phyloP scores from a whole-genome alignment of 1,140 invertebrate species.

The Gryllus bimaculatus region DNA sequence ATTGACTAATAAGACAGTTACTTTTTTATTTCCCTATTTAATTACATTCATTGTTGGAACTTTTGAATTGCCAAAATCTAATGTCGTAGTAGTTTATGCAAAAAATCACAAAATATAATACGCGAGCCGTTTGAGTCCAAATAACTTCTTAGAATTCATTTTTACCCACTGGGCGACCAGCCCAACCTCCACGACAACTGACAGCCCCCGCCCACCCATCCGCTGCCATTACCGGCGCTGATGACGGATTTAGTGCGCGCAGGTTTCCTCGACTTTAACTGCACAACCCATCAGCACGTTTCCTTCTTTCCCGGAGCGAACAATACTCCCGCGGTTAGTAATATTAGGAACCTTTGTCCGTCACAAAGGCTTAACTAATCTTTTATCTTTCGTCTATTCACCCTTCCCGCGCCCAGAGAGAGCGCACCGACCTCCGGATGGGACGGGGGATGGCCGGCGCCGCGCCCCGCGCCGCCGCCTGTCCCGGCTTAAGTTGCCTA shows the following conservation, averaged over 20 bases:
- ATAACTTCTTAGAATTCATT: too few relatives aligned
- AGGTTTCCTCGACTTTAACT: not conserved
- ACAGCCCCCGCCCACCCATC: not conserved
- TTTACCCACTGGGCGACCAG: too few relatives aligned
- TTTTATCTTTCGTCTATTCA: constrained; percentile 1
- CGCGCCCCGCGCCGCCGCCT: too few relatives aligned
- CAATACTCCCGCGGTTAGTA: not conserved
- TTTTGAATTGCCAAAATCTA: too few relatives aligned
- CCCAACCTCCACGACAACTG: not conserved
- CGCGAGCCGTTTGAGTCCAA: too few relatives aligned
- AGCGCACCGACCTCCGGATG: not conserved
- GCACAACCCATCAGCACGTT: not conserved
- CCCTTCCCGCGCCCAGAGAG: not conserved
- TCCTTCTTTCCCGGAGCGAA: not conserved
- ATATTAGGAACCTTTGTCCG: not conserved
- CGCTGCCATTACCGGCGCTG: not conserved
- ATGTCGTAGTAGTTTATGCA: too few relatives aligned
- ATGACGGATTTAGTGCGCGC: constrained; percentile 2
- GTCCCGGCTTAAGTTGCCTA: not conserved
- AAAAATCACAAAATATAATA: too few relatives aligned
- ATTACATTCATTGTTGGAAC: too few relatives aligned
- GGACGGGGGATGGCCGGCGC: too few relatives aligned
- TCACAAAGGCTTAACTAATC: not conserved
- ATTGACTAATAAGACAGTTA: too few relatives aligned
- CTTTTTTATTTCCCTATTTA: too few relatives aligned